A percentile compares a stretch with the other conserved stretches of the same genome.
Evolutionary conservation across 2,797 vertebrate genomes (phyloP).

Genomic region (Onychomys torridus): DNA sequence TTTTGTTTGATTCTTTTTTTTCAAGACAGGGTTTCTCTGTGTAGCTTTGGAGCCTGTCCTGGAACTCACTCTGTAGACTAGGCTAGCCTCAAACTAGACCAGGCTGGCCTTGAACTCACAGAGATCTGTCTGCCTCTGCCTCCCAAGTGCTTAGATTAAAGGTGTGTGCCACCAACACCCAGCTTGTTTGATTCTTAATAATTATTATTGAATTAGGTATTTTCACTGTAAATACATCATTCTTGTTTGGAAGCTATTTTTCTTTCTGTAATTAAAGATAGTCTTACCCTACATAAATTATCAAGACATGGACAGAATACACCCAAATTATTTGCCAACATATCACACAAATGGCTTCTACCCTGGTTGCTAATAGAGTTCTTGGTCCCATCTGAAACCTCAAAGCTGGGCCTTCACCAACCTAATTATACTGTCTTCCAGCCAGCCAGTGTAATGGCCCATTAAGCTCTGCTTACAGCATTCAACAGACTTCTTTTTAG

Average conservation of each 20-base stretch:
- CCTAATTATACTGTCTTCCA: neutral
- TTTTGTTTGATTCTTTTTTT: neutral
- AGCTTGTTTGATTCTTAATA: neutral
- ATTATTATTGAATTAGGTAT: neutral
- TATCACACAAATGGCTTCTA: neutral
- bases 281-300: neutral
- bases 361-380: neutral
- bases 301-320: neutral
- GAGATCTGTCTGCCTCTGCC: no score
- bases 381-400: neutral
- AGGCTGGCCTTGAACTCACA: no score
- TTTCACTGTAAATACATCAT: neutral
- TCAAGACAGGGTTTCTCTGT: no score
- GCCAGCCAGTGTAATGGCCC: neutral
- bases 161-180: no score
- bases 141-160: no score
- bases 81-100: no score
- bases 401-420: neutral
- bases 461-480: neutral
- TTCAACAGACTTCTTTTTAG: neutral
- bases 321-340: neutral
- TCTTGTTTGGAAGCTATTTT: neutral
- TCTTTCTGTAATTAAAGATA: neutral
- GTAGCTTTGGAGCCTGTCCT: no score
- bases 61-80: no score